These are phyloP conservation scores for Carlito syrichta DNA, from an alignment of 2,113 vertebrate genomes.

Conservation along the genomic window DNA sequence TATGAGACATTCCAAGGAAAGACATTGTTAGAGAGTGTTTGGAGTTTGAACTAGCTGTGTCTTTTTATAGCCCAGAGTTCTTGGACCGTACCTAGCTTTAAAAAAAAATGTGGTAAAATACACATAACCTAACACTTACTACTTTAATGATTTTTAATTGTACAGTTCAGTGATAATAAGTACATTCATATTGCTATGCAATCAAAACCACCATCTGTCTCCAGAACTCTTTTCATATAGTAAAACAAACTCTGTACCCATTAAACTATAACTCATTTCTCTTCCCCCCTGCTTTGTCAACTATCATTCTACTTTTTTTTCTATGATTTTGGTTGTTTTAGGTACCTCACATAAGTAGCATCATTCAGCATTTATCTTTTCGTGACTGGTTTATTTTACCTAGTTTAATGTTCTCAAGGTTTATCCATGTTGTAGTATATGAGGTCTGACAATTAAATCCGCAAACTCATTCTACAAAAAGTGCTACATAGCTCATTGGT, in stretches of 20 bases:
- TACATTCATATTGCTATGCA: not conserved
- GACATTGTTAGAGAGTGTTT: not conserved
- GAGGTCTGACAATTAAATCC: too few species aligned
- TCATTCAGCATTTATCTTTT: not conserved
- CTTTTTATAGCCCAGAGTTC: not conserved
- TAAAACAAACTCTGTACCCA: not conserved
- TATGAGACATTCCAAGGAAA: not conserved
- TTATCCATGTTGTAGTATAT: not conserved
- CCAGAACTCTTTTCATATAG: not conserved
- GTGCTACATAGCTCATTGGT: too few species aligned
- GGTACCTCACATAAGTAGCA: not conserved
- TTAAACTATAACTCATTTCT: not conserved
- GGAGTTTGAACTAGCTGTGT: not conserved
- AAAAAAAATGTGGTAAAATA: not conserved
- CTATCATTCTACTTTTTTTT: not conserved
- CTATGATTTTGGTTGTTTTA: not conserved
- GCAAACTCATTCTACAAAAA: too few species aligned
- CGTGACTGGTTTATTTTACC: not conserved
- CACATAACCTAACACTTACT: not conserved
- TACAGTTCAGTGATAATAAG: not conserved
- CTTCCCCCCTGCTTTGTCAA: not conserved
- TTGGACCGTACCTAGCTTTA: not conserved
- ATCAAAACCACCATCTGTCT: not conserved
- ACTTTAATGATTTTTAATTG: not conserved
- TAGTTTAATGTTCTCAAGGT: not conserved